Evolutionary conservation across 2,888 invertebrate genomes (phyloP).

Genomic region (Phaedon cochleariae): DNA sequence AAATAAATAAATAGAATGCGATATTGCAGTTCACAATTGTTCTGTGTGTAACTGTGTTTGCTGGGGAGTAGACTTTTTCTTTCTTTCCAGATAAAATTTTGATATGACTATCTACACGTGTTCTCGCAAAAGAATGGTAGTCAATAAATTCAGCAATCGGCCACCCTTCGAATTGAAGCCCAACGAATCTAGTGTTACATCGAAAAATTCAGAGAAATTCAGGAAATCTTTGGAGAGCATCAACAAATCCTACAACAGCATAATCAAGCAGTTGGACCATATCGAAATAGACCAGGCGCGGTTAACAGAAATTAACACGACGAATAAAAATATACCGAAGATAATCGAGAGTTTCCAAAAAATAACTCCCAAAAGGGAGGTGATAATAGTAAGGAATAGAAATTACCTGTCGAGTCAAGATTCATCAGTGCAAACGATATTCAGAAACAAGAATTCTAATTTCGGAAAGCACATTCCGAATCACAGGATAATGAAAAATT

Average conservation of each 20-base stretch:
- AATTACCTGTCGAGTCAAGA: conserved; percentile 13
- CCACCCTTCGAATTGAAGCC: conserved; percentile 45
- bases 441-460: conserved; percentile 33
- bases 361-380: conserved; percentile 27
- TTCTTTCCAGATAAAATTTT: conserved; percentile 20
- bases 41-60: too few relatives aligned
- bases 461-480: conserved; percentile 47
- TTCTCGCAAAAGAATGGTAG: conserved; percentile 39
- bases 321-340: conserved; percentile 33
- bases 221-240: conserved; percentile 29
- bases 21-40: too few relatives aligned
- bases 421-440: conserved; percentile 38
- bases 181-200: conserved; percentile 27
- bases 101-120: conserved; percentile 36
- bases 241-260: conserved; percentile 28
- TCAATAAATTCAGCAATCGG: conserved; percentile 43
- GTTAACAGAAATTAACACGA: conserved; percentile 12
- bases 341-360: conserved; percentile 41
- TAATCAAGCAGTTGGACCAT: conserved; percentile 30
- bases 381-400: conserved; percentile 10
- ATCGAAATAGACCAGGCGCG: conserved; percentile 17
- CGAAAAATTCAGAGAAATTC: conserved; percentile 16
- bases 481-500: conserved; percentile 47
- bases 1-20: too few relatives aligned
- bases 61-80: too few relatives aligned